Conservation (phyloP, 2,888 invertebrate species). For the Smittia sp. region DNA sequence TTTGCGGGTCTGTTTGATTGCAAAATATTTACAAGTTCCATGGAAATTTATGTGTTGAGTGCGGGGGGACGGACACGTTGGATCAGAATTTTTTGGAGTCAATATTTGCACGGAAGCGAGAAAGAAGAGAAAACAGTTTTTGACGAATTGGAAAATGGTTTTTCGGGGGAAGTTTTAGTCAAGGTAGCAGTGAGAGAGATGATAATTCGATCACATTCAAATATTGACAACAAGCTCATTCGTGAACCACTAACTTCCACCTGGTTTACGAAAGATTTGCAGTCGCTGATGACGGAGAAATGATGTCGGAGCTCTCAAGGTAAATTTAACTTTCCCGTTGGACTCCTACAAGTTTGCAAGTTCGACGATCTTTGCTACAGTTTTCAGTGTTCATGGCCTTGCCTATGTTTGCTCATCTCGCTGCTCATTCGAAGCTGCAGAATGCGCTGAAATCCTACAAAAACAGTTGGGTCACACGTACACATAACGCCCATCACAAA, state of each 20-base stretch:
- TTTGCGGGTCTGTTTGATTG: conserved; percentile 2
- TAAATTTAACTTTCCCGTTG: too few relatives aligned
- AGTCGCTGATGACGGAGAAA: too few relatives aligned
- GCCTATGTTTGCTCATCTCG: neutral
- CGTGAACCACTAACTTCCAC: neutral
- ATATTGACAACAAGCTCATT: neutral
- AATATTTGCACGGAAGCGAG: conserved; percentile 9
- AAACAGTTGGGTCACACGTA: conserved; percentile 35
- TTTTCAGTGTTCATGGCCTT: too few relatives aligned
- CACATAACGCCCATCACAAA: conserved; percentile 5
- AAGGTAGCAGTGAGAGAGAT: neutral
- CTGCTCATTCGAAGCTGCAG: neutral
- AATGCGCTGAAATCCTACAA: conserved; percentile 27
- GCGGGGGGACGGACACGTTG: neutral
- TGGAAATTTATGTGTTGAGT: conserved; percentile 11
- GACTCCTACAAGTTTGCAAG: too few relatives aligned
- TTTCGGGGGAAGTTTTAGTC: neutral
- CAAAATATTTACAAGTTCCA: conserved; percentile 24
- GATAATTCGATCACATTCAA: conserved; percentile 26
- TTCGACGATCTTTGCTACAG: too few relatives aligned
- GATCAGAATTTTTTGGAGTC: conserved; percentile 14
- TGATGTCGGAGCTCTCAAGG: neutral
- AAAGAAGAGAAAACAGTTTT: conserved; percentile 18
- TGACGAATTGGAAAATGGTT: conserved; percentile 31
- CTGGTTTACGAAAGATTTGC: too few relatives aligned